Base-by-base conservation (phyloP, 2,797 vertebrate species). In the Diglossa cyanea region DNA sequence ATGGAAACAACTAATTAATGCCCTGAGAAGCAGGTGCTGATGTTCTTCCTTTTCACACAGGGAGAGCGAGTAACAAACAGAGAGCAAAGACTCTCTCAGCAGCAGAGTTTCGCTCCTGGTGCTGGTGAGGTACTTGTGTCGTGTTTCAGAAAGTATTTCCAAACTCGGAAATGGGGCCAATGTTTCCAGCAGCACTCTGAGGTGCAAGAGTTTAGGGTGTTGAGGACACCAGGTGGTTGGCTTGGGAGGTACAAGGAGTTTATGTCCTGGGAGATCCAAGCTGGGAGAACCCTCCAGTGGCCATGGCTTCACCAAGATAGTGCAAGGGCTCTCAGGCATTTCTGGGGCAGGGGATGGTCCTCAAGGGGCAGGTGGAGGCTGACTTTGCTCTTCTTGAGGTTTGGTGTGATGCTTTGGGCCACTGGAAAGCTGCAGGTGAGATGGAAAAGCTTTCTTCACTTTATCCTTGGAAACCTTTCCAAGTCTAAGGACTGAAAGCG, bases 101-200 rank as follows among this genome's bases (percentile, higher is more conserved):
- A 7, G 2, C 1, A 1, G 13, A 0, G 1, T 65, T 95, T 80
- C 30, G 1, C 47, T 70, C 35, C 44, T 67, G 19, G 25, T 55
- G 55, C 35, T 55, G 31, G 35, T 17, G 40, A 71, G 40, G 19
- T 42, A 7, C 17, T 74, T 35, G 16, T 60, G 62, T 25, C 35
- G 1, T 10, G 19, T 60, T 86, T 88, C n/a, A 39, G 23, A 47
- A 79, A 23, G 9, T 17, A 20, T 58, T 87, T 73, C 51, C 3
- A 18, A 67, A n/a, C 53, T 45, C 6, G 0, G n/a, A 66, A 54
- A 30, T 0, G 1, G 20, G 42, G 14, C 11, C 47, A 2, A 25
- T 63, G 8, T 50, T 91, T 83, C 44, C 48, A 70, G 33, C 45
- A 50, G 30, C 2, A 0, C 50, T 17, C 39, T 5, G 3, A 28